phyloP scores from a whole-genome alignment of 64 coral and sea anemone species.

The Pachyseris speciosa region DNA sequence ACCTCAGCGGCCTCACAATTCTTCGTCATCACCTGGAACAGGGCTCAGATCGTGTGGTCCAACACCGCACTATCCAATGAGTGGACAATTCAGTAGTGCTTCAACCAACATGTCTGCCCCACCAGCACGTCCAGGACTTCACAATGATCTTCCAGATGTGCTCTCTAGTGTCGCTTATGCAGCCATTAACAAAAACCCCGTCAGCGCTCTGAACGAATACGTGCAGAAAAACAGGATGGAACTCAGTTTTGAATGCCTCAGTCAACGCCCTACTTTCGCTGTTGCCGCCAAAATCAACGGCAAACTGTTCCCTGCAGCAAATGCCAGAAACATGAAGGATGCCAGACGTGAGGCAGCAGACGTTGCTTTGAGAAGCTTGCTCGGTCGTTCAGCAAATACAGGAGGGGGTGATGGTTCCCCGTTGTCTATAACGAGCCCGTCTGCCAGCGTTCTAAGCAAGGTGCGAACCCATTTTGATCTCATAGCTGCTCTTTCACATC shows the following conservation, averaged over 20 bases:
- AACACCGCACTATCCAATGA: not conserved
- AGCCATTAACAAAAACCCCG: slow-evolving; percentile 95
- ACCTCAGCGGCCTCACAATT: not conserved
- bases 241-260: slow-evolving; percentile 78
- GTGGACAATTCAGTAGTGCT: not conserved
- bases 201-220: slow-evolving; percentile 95
- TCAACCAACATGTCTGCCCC: not conserved
- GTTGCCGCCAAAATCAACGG: slow-evolving; percentile 75
- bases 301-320: slow-evolving; percentile 72
- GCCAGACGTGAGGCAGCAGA: slow-evolving; percentile 91
- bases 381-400: slow-evolving; percentile 39
- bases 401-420: not conserved
- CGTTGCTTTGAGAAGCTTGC: slow-evolving; percentile 80
- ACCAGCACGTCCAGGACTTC: not conserved
- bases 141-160: slow-evolving; percentile 24
- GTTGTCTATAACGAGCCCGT: slow-evolving; percentile 41
- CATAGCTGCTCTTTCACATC: slow-evolving; percentile 88
- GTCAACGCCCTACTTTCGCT: slow-evolving; percentile 72
- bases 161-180: slow-evolving; percentile 80
- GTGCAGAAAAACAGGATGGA: slow-evolving; percentile 90
- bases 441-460: slow-evolving; percentile 24
- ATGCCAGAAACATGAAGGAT: slow-evolving; percentile 86
- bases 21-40: not conserved
- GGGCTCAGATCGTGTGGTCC: not conserved
- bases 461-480: slow-evolving; percentile 91